phyloP scores from a whole-genome alignment of 2,888 invertebrate species.

The Tethea ocularis region DNA sequence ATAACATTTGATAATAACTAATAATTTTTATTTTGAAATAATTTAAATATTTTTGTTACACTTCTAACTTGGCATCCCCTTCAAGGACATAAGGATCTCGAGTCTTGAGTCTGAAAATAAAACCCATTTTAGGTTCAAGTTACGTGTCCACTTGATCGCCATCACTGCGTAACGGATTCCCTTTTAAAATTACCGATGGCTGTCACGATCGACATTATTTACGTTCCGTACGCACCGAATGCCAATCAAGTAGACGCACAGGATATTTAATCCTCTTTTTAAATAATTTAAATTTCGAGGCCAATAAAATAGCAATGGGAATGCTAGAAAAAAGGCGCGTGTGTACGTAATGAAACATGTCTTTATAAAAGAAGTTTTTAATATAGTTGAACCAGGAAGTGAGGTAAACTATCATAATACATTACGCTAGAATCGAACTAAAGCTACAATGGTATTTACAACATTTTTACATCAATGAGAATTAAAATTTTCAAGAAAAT shows the following conservation, averaged over 20 bases:
- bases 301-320: not conserved
- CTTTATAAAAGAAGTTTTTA: constrained; percentile 73
- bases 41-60: constrained; percentile 79
- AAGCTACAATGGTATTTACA: constrained; percentile 74
- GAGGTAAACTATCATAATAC: constrained; percentile 72
- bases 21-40: constrained; percentile 80
- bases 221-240: no score
- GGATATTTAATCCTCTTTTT: not conserved
- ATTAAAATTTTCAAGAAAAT: constrained; percentile 20
- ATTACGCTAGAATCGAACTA: constrained; percentile 65
- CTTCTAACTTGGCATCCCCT: constrained; percentile 75
- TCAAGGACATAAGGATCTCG: constrained; percentile 64
- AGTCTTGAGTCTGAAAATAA: constrained; percentile 75
- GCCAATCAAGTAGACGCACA: no score
- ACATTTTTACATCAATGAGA: constrained; percentile 58
- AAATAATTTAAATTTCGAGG: no score
- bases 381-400: constrained; percentile 72
- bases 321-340: constrained; percentile 25
- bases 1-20: constrained; percentile 70
- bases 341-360: constrained; percentile 51
- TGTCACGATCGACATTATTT: no score
- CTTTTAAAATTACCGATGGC: no score
- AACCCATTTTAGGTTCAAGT: constrained; percentile 54
- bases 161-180: no score
- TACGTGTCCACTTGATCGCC: no score